Conservation (phyloP, 2,888 invertebrate genomes). For the Arge pagana region DNA sequence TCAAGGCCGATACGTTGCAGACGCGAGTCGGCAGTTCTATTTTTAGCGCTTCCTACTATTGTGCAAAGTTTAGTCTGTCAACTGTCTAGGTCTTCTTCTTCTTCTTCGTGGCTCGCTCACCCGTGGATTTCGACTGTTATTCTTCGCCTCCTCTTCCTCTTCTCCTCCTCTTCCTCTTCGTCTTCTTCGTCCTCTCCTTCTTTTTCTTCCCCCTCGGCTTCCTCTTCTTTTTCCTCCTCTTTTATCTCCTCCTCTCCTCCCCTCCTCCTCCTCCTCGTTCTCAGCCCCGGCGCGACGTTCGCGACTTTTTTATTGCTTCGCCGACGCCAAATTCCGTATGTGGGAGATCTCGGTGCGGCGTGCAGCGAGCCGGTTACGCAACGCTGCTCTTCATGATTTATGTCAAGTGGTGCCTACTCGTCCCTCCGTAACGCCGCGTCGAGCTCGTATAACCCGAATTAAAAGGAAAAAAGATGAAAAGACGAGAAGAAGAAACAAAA, state of each 20-base stretch:
- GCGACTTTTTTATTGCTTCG: no score
- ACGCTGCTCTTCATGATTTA: no score
- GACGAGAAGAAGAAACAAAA: no score
- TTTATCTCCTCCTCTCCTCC: background rate
- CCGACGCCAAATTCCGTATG: no score
- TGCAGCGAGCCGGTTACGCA: no score
- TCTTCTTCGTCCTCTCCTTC: background rate
- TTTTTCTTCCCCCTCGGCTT: background rate
- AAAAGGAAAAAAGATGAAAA: no score
- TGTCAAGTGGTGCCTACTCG: no score
- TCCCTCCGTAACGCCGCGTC: no score
- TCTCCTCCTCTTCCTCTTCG: background rate
- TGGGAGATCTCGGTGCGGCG: no score
- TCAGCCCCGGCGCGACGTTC: no score
- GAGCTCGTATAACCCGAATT: no score
- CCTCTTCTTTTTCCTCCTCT: background rate
- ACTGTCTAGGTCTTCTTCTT: slow-evolving; percentile 41
- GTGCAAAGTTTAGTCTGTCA: slow-evolving; percentile 46
- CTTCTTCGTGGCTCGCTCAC: slow-evolving; percentile 3
- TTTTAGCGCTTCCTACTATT: slow-evolving; percentile 41
- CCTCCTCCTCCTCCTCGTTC: no score
- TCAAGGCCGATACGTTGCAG: slow-evolving; percentile 19
- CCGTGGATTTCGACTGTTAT: background rate
- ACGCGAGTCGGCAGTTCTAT: slow-evolving; percentile 12
- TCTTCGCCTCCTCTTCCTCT: background rate